Evolutionary conservation across 1,140 invertebrate genomes (phyloP), one percentile per base, ranked within the genome.

Genomic region (Ridgeia piscesae): DNA sequence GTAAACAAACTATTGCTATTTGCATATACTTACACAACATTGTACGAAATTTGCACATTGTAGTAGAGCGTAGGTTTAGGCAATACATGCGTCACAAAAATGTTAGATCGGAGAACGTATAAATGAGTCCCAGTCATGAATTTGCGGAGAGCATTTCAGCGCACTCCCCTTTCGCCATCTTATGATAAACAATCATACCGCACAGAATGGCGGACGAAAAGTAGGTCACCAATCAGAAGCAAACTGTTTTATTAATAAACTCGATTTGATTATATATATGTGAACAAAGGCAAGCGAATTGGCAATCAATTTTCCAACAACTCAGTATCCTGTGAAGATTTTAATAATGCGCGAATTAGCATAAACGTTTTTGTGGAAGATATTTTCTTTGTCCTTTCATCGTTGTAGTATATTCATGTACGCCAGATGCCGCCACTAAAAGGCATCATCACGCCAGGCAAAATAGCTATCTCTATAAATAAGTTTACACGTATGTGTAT

Each of bases 131-230:
- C 58, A 77, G 58, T 77, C 58, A 77, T 77, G 58, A 77, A 77
- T 77, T 77, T 77, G 58, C 58, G 58, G 58, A 77, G 58, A 77
- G 17, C 17, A 77, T 77, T 77, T 77, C 58, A 77, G 58, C 58
- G 58, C 58, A 77, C 58, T 77, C 58, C 58, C 58, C 58, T 77
- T 77, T 77, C 58, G 58, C 58, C 58, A 77, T 77, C 58, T 77
- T 77, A 77, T 77, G 58, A 77, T 77, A 77, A 77, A 77, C 58
- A 77, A 77, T 77, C 58, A 77, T 77, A 77, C 58, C 58, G 58
- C 58, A 77, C 58, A 77, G 58, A 77, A 77, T 77, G 58, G 58
- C 58, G 8, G 58, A 77, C 27, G 58, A 77, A 77, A 77, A 77
- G 58, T 77, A 77, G 58, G 58, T 77, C 58, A 77, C 58, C 58